These are phyloP conservation scores for Molossus molossus DNA, from an alignment of 2,797 vertebrate species.

Conservation along the genomic window DNA sequence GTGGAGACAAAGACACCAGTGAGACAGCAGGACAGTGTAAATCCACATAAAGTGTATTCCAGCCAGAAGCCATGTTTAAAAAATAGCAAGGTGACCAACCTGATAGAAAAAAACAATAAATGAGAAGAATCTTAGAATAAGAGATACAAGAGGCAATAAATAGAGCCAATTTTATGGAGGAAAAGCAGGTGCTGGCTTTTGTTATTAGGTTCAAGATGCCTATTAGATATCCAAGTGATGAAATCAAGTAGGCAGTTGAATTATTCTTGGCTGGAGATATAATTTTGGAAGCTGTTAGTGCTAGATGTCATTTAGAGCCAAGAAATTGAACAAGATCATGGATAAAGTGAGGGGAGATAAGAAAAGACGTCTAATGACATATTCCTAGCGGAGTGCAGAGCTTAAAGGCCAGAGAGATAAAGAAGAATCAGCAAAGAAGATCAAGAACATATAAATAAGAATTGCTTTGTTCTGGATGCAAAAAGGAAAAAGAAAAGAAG, in stretches of 20 bases:
- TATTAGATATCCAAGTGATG: not conserved
- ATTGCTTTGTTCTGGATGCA: not conserved
- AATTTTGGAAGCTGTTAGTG: not conserved
- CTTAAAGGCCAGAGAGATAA: not conserved
- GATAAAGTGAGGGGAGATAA: not conserved
- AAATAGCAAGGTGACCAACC: not conserved
- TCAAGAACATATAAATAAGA: not conserved
- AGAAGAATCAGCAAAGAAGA: not conserved
- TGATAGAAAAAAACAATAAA: not conserved
- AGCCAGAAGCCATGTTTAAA: not conserved
- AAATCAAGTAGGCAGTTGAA: not conserved
- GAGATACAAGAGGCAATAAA: not conserved
- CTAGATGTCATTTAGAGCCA: not conserved
- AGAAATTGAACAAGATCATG: not conserved
- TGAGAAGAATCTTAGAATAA: not conserved
- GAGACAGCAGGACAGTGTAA: not conserved
- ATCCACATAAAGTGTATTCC: not conserved
- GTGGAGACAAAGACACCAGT: not conserved
- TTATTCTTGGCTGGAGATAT: not conserved
- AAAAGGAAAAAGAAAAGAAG: not conserved
- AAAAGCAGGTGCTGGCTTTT: not conserved
- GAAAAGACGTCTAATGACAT: not conserved
- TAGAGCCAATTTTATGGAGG: not conserved
- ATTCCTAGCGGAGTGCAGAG: fast-evolving
- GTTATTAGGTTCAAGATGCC: not conserved